Base-by-base conservation (phyloP, 2,113 vertebrate genomes). In the Dasypus novemcinctus region DNA sequence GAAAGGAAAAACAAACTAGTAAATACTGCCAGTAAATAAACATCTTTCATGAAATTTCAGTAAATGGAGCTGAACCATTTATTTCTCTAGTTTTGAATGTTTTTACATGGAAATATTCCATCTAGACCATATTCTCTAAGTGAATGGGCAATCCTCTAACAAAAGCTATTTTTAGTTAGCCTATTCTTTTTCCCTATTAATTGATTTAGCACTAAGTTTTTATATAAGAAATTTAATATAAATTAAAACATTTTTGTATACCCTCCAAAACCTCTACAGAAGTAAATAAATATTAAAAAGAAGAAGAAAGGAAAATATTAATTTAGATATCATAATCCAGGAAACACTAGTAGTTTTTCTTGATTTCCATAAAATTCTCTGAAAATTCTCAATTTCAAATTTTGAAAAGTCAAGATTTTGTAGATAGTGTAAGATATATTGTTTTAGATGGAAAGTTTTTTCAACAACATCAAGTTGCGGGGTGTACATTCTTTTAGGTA, bases 31-130 rank as follows among this genome's bases (percentile, higher is more conserved):
- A 79, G 43, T 10, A 66, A 49, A 2, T 64, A 91, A 81, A 52
- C 7, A 11, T 49, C 64, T 14, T 1, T 68, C 72, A 76, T 61
- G 10, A 83, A 52, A 83, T 72, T 87, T 83, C 11, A 82, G 5
- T 83, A 87, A 76, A 31, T 82, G 33, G 0, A 82, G 9, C 13
- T 72, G 7, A 94, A 54, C 1, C 66, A 8, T 66, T 54, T 90
- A 2, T 76, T 94, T 92, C 31, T 59, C 81, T 43, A 72, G 13
- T 90, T 83, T 69, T 82, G 5, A 94, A 64, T 94, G 80, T 90
- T 90, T 72, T 0, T 78, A 21, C 59, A 31, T 78, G 54, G 20
- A 57, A 57, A 57, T 57, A 57, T 57, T 75, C 11, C 68, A 0
- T 7, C 4, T 61, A 20, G 46, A 46, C 52, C 4, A 38, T 84